Conservation (phyloP, 1,140 invertebrate species). For the Limonius californicus region DNA sequence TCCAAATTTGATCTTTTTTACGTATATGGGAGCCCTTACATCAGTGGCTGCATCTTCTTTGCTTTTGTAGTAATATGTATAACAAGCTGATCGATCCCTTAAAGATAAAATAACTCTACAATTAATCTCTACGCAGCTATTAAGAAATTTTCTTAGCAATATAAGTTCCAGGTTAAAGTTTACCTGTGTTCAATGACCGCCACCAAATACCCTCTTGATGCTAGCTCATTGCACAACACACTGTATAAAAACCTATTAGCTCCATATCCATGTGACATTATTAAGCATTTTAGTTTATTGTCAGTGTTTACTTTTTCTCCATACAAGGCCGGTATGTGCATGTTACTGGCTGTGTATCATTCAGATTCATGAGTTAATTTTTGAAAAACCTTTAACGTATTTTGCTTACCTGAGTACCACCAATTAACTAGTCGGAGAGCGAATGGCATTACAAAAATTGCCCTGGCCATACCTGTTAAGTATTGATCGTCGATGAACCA, state of each 20-base stretch:
- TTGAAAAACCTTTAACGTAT: background rate
- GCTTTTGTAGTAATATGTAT: slow-evolving; percentile 52
- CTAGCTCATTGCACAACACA: slow-evolving; percentile 57
- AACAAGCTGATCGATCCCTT: slow-evolving; percentile 56
- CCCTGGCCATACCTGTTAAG: slow-evolving; percentile 52
- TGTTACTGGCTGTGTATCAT: slow-evolving; percentile 1
- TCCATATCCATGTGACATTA: slow-evolving; percentile 67
- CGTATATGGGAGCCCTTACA: slow-evolving; percentile 39
- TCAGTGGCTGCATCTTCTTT: slow-evolving; percentile 41
- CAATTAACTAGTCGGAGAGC: slow-evolving; percentile 50
- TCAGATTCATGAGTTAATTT: background rate
- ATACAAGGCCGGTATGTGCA: slow-evolving; percentile 53
- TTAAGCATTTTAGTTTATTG: slow-evolving; percentile 55
- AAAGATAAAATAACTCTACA: slow-evolving; percentile 25
- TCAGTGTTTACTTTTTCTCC: slow-evolving; percentile 45
- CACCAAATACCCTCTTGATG: slow-evolving; percentile 64
- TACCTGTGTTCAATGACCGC: slow-evolving; percentile 63
- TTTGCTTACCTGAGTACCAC: slow-evolving; percentile 22
- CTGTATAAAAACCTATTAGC: slow-evolving; percentile 60
- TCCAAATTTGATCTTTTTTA: slow-evolving; percentile 40
- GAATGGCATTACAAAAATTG: slow-evolving; percentile 49
- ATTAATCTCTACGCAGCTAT: too few relatives aligned
- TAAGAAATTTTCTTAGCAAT: too few relatives aligned
- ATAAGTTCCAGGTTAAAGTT: too few relatives aligned
- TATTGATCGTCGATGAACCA: slow-evolving; percentile 59